phyloP scores from a whole-genome alignment of 2,113 vertebrate genomes.

The Oryzias celebensis region DNA sequence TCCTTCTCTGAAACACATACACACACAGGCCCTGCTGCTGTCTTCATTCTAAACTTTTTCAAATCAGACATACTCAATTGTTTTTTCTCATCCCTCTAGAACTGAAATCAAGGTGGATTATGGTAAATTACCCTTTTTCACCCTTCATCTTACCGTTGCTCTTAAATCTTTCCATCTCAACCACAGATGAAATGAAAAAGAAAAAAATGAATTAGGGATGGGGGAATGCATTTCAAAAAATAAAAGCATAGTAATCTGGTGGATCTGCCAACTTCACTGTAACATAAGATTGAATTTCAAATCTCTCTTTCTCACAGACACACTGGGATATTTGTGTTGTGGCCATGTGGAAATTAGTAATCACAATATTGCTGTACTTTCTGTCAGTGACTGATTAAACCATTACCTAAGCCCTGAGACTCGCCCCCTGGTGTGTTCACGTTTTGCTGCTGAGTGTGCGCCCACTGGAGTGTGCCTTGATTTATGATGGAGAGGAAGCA shows the following conservation, averaged over 20 bases:
- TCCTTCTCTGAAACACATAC: conserved; percentile 22
- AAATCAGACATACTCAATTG: conserved; percentile 41
- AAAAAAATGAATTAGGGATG: conserved; percentile 8
- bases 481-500: conserved; percentile 63
- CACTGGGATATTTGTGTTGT: conserved; percentile 11
- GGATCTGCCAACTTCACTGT: not conserved
- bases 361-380: conserved; percentile 61
- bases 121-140: conserved; percentile 23
- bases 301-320: conserved; percentile 3
- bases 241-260: not conserved
- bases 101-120: conserved; percentile 34
- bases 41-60: conserved; percentile 37
- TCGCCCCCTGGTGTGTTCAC: conserved; percentile 40
- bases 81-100: conserved; percentile 20
- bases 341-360: conserved; percentile 54
- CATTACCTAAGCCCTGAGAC: conserved; percentile 58
- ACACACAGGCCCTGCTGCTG: conserved; percentile 18
- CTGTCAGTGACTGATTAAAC: conserved; percentile 73
- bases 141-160: conserved; percentile 6
- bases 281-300: not conserved
- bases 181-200: conserved; percentile 1
- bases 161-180: not conserved
- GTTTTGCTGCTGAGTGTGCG: conserved; percentile 29
- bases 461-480: conserved; percentile 45
- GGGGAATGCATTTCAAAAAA: not conserved